Evolutionary conservation across 2,797 vertebrate genomes (phyloP).

Genomic region (Aphelocoma californica): DNA sequence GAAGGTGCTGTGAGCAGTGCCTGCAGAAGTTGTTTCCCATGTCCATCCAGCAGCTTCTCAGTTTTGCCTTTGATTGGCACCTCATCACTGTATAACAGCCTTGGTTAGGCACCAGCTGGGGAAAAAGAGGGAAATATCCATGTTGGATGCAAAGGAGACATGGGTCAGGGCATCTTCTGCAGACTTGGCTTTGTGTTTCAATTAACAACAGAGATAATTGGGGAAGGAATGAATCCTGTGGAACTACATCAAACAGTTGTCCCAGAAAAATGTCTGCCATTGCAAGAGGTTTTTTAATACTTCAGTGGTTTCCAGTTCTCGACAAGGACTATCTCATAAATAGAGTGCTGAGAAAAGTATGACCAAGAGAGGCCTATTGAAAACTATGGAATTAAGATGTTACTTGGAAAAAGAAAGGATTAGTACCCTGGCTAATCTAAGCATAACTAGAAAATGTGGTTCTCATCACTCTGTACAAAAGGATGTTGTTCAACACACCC

Average conservation of each 20-base stretch:
- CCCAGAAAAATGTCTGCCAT: neutral
- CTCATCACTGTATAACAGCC: neutral
- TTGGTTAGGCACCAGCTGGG: neutral
- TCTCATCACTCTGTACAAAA: constrained; percentile 7
- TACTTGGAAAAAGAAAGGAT: constrained; percentile 22
- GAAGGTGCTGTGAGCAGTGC: neutral
- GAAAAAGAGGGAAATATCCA: neutral
- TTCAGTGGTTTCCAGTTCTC: neutral
- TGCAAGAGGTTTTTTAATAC: neutral
- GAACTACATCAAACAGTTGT: neutral
- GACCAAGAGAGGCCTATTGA: neutral
- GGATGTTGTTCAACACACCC: constrained; percentile 29
- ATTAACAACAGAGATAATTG: accelerated
- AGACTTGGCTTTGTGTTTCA: neutral
- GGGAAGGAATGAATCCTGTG: neutral
- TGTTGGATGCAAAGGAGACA: neutral
- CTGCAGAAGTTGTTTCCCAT: neutral
- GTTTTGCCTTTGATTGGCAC: neutral
- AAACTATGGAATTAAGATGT: constrained; percentile 33
- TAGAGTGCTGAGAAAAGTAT: neutral
- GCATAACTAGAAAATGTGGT: constrained; percentile 54
- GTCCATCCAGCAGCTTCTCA: neutral
- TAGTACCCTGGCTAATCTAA: constrained; percentile 49
- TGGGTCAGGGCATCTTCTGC: neutral
- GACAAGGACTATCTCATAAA: neutral